Conservation (phyloP, 2,888 invertebrate species). For the Cyclophora albipunctata region DNA sequence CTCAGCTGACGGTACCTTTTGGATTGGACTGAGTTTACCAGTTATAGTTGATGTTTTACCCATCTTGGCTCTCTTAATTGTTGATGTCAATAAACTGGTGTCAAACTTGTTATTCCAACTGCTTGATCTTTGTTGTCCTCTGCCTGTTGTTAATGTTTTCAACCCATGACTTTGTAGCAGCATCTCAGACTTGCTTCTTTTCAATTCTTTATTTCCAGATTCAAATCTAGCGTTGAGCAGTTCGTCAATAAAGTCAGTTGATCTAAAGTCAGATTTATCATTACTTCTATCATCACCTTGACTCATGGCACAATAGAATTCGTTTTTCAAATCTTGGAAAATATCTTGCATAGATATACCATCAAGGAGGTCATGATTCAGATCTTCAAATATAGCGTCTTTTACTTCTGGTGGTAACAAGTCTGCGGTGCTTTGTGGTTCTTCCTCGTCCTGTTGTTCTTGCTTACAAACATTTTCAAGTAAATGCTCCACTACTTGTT, state of each 20-base stretch:
- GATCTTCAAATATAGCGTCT: slow-evolving; percentile 89
- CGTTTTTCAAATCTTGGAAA: slow-evolving; percentile 81
- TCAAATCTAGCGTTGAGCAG: slow-evolving; percentile 68
- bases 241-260: slow-evolving; percentile 75
- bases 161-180: slow-evolving; percentile 67
- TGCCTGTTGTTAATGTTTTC: slow-evolving; percentile 66
- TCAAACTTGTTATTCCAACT: slow-evolving; percentile 84
- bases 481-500: slow-evolving; percentile 76
- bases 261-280: slow-evolving; percentile 66
- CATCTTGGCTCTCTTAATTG: slow-evolving; percentile 82
- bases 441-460: slow-evolving; percentile 83
- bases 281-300: slow-evolving; percentile 62
- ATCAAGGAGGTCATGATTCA: slow-evolving; percentile 87
- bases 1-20: slow-evolving; percentile 43
- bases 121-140: slow-evolving; percentile 79
- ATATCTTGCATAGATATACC: slow-evolving; percentile 92
- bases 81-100: slow-evolving; percentile 72
- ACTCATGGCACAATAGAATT: slow-evolving; percentile 67
- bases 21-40: slow-evolving; percentile 61
- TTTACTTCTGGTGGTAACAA: slow-evolving; percentile 89
- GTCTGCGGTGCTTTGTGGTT: slow-evolving; percentile 87
- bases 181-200: slow-evolving; percentile 80
- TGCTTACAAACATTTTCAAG: slow-evolving; percentile 77
- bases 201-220: slow-evolving; percentile 73
- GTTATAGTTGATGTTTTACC: slow-evolving; percentile 61